Evolutionary conservation across 2,888 invertebrate species (phyloP), one percentile per base, ranked within the genome.

Genomic region (Meta bourneti): DNA sequence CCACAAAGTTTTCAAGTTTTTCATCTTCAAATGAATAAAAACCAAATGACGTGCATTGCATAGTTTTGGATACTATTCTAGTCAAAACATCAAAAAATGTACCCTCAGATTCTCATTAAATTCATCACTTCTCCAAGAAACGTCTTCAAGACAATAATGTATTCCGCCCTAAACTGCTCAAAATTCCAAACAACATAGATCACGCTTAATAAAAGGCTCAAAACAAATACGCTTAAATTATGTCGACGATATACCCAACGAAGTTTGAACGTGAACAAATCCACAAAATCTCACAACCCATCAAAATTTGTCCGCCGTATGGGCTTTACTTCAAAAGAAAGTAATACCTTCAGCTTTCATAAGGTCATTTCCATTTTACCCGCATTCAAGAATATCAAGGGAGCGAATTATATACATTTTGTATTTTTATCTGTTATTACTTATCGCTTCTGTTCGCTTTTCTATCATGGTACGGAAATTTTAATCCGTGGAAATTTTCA

Each of bases 331-430:
- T 88, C 80, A 88, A 88, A 88, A 75, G 88, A 88, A 88, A 74
- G 74, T 88, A 74, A 88, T 20, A 75, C 72, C 20, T n/a, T 9
- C 72, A 20, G 6, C 52, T 87, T 79, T 72, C 78, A 49, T 75
- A 75, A 75, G 87, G 87, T 79, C 72, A 81, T 88, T 88, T 88
- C 81, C 74, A 80, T 81, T 88, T 88, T 88, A 71, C 34, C 69
- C 75, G 54, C 75, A 74, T 84, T 75, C 70, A 71, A 69, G 49
- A 75, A 81, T 81, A 88, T 81, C 80, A 88, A 88, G 87, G 71
- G n/a, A 61, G 54, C 9, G 81, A 86, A 86, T 84, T 84, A 75
- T 34, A 52, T 70, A 7, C 19, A 34, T 69, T 81, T 71, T 77
- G 48, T 69, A 54, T 52, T 71, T 13, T 54, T 77, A 49, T 48